Conservation (phyloP, 2,113 vertebrate genomes). For the Eulemur rufifrons region DNA sequence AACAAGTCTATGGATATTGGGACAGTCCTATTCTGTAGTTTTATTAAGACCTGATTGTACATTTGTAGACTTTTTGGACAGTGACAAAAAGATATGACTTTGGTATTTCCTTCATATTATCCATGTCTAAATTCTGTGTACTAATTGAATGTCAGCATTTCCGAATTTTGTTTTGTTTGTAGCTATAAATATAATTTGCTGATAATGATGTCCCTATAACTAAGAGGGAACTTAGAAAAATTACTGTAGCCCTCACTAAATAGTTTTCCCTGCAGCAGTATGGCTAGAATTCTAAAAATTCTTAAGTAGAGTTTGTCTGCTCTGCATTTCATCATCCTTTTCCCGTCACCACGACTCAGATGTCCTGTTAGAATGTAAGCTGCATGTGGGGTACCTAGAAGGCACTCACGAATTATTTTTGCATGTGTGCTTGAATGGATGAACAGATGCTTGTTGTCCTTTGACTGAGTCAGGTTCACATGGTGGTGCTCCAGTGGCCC, state of each 20-base stretch:
- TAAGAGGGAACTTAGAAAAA: neutral
- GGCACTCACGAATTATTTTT: neutral
- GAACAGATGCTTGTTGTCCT: neutral
- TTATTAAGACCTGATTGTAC: neutral
- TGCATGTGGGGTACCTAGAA: neutral
- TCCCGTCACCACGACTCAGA: neutral
- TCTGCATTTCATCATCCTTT: neutral
- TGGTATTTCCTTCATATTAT: constrained; percentile 27
- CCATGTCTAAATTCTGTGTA: neutral
- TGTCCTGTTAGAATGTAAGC: neutral
- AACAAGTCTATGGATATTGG: neutral
- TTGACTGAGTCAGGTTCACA: neutral
- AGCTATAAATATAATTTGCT: constrained; percentile 2
- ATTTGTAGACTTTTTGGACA: neutral
- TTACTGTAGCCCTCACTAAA: neutral
- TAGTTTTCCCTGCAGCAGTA: neutral
- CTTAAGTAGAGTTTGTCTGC: neutral
- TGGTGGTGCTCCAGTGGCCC: neutral
- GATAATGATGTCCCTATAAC: neutral
- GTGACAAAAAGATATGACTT: neutral
- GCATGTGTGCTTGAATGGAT: neutral
- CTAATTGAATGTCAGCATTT: neutral
- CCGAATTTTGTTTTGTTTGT: neutral
- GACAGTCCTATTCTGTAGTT: neutral
- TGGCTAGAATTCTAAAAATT: neutral